Evolutionary conservation across 2,888 invertebrate species (phyloP).

Genomic region (Cheilosia pagana): DNA sequence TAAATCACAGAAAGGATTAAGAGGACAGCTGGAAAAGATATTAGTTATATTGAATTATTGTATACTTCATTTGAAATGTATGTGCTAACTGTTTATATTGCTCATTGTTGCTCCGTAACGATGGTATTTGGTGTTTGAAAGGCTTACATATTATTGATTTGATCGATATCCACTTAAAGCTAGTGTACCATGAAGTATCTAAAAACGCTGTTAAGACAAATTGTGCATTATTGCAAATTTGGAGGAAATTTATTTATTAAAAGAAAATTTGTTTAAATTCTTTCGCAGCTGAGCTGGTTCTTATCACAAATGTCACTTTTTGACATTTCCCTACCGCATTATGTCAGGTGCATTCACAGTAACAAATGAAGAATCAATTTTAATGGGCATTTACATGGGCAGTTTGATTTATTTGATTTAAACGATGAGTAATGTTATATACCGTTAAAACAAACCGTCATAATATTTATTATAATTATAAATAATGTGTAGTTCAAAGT

Average conservation of each 20-base stretch:
- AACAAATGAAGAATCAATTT: not conserved
- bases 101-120: conserved; percentile 35
- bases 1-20: conserved; percentile 44
- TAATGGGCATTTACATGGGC: conserved; percentile 17
- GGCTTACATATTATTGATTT: not conserved
- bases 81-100: conserved; percentile 42
- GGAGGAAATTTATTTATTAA: not conserved
- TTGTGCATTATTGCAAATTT: not conserved
- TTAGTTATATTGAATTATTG: not conserved
- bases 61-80: not conserved
- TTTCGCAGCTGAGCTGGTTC: not conserved
- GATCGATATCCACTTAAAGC: not conserved
- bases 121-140: not conserved
- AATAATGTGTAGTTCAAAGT: no score
- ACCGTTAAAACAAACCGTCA: no score
- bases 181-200: not conserved
- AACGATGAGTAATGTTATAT: not conserved
- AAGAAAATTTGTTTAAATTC: not conserved
- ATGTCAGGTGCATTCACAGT: not conserved
- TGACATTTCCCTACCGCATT: conserved; percentile 8
- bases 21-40: conserved; percentile 37
- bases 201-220: not conserved
- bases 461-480: no score
- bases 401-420: not conserved
- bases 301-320: conserved; percentile 37